Base-by-base conservation (phyloP, 2,797 vertebrate genomes). In the Synanceia verrucosa region DNA sequence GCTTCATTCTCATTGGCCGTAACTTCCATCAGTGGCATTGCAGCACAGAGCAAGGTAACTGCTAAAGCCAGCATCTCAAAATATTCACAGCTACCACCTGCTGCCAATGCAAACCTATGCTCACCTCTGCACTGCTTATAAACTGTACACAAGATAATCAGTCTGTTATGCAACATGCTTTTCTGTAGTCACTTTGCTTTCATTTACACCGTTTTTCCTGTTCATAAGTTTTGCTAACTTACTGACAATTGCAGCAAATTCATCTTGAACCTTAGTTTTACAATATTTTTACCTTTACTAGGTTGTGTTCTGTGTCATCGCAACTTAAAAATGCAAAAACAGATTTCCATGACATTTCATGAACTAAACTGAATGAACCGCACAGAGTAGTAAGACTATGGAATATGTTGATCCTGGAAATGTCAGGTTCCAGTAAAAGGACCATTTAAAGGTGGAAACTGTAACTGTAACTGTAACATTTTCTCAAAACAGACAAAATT, bases 11-110 rank as follows among this genome's bases (percentile, higher is more conserved):
- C 47, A 92, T 97, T 64, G 98, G 97, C 18, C 96, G 98, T 36
- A 99, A 96, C 91, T 98, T 99, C 74, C 93, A 94, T 21, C 98
- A 99, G 83, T 99, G 98, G 98, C 95, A 95, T 61, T 96, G 93
- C 81, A 97, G 95, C 90, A 96, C 95, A 1, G 97, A 98, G 61
- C 96, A 95, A 92, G 97, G 97, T 98, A 91, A 89, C 74, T 14
- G 1, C 23, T 43, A 2, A 10, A 12, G 2, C 21, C 23, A 34
- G 26, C 4, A 12, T 68, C 39, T 26, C 2, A 34, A 3, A 10
- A 5, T 14, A 19, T 14, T 39, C 23, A 9, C 29, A 18, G 23
- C 18, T 2, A 37, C 50, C 24, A 34, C 9, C 21, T 19, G 1
- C 13, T 73, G 19, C 31, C 19, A 9, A 10, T 51, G 16, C 14